Conservation (phyloP, 2,797 vertebrate genomes). For the Pempheris klunzingeri region DNA sequence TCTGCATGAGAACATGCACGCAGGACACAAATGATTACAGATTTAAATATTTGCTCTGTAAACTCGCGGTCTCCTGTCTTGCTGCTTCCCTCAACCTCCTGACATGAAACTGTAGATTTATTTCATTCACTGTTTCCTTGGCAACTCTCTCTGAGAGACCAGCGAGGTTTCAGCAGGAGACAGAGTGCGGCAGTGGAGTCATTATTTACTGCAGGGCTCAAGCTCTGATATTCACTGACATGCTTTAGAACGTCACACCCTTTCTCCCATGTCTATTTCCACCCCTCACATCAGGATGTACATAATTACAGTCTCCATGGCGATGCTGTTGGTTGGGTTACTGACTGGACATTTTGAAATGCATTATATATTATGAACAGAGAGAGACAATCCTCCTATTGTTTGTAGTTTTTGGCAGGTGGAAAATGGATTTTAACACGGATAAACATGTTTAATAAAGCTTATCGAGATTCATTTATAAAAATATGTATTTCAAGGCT, state of each 20-base stretch:
- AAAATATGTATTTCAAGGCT: conserved; percentile 64
- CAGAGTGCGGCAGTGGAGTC: conserved; percentile 73
- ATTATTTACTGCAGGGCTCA: conserved; percentile 84
- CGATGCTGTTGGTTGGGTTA: conserved; percentile 71
- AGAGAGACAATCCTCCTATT: conserved; percentile 21
- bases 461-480: conserved; percentile 28
- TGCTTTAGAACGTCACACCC: conserved; percentile 68
- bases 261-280: conserved; percentile 73
- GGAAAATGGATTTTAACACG: conserved; percentile 19
- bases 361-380: conserved; percentile 62
- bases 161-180: conserved; percentile 79
- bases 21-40: conserved; percentile 38
- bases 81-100: conserved; percentile 71
- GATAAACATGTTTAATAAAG: conserved; percentile 18
- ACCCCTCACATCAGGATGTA: conserved; percentile 78
- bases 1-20: conserved; percentile 4
- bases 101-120: conserved; percentile 79
- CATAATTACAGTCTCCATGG: conserved; percentile 86
- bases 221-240: conserved; percentile 81
- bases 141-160: conserved; percentile 79
- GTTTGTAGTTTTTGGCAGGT: conserved; percentile 35
- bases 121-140: conserved; percentile 86
- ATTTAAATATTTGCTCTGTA: conserved; percentile 51
- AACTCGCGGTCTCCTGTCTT: conserved; percentile 59
- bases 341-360: conserved; percentile 72